Percentiles rank a stretch among this genome's conserved stretches.
phyloP scores from a whole-genome alignment of 2,113 vertebrate genomes.

The Eclectus roratus region DNA sequence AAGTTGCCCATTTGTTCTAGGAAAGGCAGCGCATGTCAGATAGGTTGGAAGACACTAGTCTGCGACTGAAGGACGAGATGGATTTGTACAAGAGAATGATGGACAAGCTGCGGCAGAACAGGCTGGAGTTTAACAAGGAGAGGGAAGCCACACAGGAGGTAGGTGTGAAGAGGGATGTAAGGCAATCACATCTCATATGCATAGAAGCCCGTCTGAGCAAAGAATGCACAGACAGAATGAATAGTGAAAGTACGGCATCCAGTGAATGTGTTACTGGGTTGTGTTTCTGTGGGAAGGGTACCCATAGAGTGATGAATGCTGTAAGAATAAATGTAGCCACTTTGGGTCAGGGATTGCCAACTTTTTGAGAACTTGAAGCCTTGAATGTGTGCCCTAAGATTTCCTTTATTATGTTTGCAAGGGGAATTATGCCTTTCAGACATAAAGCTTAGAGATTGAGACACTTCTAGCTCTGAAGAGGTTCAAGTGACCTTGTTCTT shows the following conservation, averaged over 20 bases:
- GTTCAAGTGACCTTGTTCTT: background rate
- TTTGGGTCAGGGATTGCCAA: background rate
- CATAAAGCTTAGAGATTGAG: background rate
- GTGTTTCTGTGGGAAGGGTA: background rate
- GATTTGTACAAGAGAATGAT: conserved; percentile 94
- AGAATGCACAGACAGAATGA: background rate
- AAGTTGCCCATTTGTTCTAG: conserved; percentile 50
- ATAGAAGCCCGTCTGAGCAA: background rate
- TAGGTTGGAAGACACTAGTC: conserved; percentile 89
- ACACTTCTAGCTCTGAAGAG: background rate
- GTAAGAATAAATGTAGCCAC: background rate
- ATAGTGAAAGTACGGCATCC: background rate
- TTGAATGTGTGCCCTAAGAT: background rate
- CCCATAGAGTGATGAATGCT: background rate
- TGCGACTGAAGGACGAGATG: conserved; percentile 93
- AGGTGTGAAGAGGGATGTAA: background rate
- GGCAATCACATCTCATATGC: fast-evolving
- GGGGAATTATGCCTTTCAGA: background rate
- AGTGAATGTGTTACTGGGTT: background rate
- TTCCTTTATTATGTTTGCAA: background rate
- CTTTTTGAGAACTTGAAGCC: background rate
- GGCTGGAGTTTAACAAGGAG: conserved; percentile 91
- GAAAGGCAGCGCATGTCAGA: conserved; percentile 93
- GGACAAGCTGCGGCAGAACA: conserved; percentile 93
- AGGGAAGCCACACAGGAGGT: conserved; percentile 94